These are phyloP conservation scores for Trichogramma dendrolimi DNA, from an alignment of 2,888 invertebrate genomes.

Conservation along the genomic window DNA sequence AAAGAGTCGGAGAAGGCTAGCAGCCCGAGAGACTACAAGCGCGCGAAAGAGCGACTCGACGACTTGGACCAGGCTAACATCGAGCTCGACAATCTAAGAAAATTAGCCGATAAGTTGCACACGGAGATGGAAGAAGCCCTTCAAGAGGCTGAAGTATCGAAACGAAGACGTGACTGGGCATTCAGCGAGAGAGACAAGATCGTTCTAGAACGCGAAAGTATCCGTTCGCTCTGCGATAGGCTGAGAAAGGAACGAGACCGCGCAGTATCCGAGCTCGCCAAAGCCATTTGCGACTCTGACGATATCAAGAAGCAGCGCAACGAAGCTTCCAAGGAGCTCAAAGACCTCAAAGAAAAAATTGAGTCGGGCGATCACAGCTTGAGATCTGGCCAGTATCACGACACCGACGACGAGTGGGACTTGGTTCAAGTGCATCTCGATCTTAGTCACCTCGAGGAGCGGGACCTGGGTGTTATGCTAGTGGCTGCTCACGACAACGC, in stretches of 20 bases:
- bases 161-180: conserved; percentile 90
- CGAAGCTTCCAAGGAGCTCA: conserved; percentile 76
- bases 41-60: conserved; percentile 66
- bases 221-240: conserved; percentile 83
- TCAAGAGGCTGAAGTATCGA: conserved; percentile 80
- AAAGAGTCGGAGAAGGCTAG: conserved; percentile 48
- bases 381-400: conserved; percentile 54
- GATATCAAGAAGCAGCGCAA: conserved; percentile 85
- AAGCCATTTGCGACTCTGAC: conserved; percentile 87
- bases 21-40: conserved; percentile 47
- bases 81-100: conserved; percentile 80
- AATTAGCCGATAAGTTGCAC: conserved; percentile 79
- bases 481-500: conserved; percentile 84
- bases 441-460: conserved; percentile 55
- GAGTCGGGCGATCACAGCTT: conserved; percentile 56
- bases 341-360: conserved; percentile 72
- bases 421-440: conserved; percentile 77
- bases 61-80: conserved; percentile 77
- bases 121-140: conserved; percentile 75
- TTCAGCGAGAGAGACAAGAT: conserved; percentile 95
- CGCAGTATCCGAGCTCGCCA: conserved; percentile 88
- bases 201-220: conserved; percentile 89
- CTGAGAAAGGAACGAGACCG: conserved; percentile 90
- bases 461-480: conserved; percentile 79
- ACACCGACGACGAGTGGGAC: conserved; percentile 77